Evolutionary conservation across 1,140 invertebrate genomes (phyloP).

Genomic region (Anagrus nilaparvatae): DNA sequence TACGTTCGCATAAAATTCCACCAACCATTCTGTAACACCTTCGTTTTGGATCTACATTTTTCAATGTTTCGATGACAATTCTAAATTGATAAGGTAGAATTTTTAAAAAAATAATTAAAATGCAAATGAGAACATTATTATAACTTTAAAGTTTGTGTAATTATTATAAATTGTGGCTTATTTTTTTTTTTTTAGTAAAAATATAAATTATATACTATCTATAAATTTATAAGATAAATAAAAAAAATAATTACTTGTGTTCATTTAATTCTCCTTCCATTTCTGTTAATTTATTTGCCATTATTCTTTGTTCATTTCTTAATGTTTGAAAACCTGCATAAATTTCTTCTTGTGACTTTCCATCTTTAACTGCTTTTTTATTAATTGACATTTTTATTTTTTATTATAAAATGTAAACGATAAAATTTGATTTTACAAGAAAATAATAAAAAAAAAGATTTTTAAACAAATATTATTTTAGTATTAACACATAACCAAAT

Average conservation of each 20-base stretch:
- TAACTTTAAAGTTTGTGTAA: background rate
- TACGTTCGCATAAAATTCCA: slow-evolving; percentile 85
- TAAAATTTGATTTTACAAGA: too few relatives aligned
- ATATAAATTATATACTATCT: too few relatives aligned
- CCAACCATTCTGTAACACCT: slow-evolving; percentile 92
- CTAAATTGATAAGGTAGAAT: slow-evolving; percentile 48
- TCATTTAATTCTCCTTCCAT: slow-evolving; percentile 88
- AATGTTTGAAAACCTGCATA: slow-evolving; percentile 76
- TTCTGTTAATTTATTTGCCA: slow-evolving; percentile 81
- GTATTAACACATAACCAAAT: too few relatives aligned
- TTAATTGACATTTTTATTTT: too few relatives aligned
- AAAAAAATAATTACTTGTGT: slow-evolving; percentile 64
- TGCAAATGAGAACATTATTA: too few relatives aligned
- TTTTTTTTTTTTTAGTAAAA: background rate
- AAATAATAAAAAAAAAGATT: slow-evolving; percentile 21
- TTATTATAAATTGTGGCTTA: background rate
- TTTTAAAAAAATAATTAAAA: slow-evolving; percentile 7
- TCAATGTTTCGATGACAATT: slow-evolving; percentile 87
- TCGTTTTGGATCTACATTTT: slow-evolving; percentile 71
- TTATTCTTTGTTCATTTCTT: slow-evolving; percentile 73
- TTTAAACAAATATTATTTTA: too few relatives aligned
- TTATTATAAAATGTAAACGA: slow-evolving; percentile 25
- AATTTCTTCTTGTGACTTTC: slow-evolving; percentile 69
- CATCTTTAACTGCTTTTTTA: too few relatives aligned
- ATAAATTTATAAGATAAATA: too few relatives aligned